Base-by-base conservation (phyloP, 2,113 vertebrate species). In the Triplophysa rosa region DNA sequence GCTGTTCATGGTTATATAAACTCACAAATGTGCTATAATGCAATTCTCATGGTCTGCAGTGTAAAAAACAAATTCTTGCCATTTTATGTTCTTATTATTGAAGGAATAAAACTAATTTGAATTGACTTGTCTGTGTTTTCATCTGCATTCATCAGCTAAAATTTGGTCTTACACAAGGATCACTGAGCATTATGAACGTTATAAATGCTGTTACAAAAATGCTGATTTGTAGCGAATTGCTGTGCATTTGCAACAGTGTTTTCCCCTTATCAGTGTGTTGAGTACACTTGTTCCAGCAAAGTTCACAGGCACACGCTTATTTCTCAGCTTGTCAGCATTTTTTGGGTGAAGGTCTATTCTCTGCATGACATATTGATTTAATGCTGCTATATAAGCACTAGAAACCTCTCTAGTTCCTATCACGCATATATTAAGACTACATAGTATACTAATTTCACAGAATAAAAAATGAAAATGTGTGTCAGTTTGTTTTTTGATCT, bases 341-440 rank as follows among this genome's bases (percentile, higher is more conserved):
- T 56, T 21, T 58, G 69, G 52, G 21, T 52, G 29, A 59, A 59
- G 54, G 69, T 72, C 69, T 72, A 21, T n/a, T 71, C n/a, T 58
- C 29, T 58, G 33, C 33, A 23, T 42, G 29, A 58, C 9, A 21
- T 42, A n/a, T 47, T 47, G 47, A 49, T 49, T 49, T 49, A 49
- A 49, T 49, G 11, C 47, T 49, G 47, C 12, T 49, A 0, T 13
- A 49, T 49, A 0, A 13, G 12, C 47, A 10, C 17, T n/a, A 66
- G 12, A 37, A 37, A 37, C 6, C 33, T 7, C 33, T 37, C 6
- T 37, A 37, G 33, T 66, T 42, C 40, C 40, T 2, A 66, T n/a
- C n/a, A 66, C 64, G 23, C 16, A 65, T 40, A 49, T 14, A 65
- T 65, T 11, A 37, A 40, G 29, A 29, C 29, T 19, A 1, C 10